Percentiles rank a stretch among this genome's conserved stretches.
These are phyloP conservation scores for Drosophila mercatorum DNA, from an alignment of 2,888 invertebrate genomes.

Conservation along the genomic window DNA sequence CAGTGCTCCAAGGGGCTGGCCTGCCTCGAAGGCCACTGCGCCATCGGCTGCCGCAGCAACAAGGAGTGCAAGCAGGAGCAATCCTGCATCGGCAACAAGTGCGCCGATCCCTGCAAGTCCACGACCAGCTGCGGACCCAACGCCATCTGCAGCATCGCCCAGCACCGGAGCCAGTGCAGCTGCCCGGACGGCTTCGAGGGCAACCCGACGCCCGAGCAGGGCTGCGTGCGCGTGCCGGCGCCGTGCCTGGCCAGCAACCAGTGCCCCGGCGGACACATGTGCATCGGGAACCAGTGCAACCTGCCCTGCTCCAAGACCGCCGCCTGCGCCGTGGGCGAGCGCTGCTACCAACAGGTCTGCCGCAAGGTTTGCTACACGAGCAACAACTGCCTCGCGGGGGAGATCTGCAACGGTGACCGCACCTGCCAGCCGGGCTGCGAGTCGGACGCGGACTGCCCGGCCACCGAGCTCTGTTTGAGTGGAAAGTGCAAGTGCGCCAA, in stretches of 20 bases:
- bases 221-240: constrained; percentile 93
- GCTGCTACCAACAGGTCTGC: constrained; percentile 91
- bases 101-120: constrained; percentile 92
- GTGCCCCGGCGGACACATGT: constrained; percentile 91
- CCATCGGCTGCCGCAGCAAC: constrained; percentile 93
- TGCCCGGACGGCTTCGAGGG: constrained; percentile 95
- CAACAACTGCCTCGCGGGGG: constrained; percentile 95
- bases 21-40: constrained; percentile 91
- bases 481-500: constrained; percentile 91
- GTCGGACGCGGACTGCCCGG: constrained; percentile 91
- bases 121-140: constrained; percentile 93
- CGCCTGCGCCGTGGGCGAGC: constrained; percentile 93
- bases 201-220: constrained; percentile 94
- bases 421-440: constrained; percentile 93
- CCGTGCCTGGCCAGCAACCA: constrained; percentile 88
- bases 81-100: constrained; percentile 93
- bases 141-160: constrained; percentile 90
- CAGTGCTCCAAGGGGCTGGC: constrained; percentile 93
- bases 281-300: constrained; percentile 91
- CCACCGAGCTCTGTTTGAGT: constrained; percentile 90
- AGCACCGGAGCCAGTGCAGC: constrained; percentile 91
- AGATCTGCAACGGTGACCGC: constrained; percentile 92
- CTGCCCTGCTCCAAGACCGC: constrained; percentile 90
- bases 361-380: constrained; percentile 95
- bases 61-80: constrained; percentile 91